Evolutionary conservation across 2,797 vertebrate genomes (phyloP), one percentile per base, ranked within the genome.

Genomic region (Chaetodon trifasciatus): DNA sequence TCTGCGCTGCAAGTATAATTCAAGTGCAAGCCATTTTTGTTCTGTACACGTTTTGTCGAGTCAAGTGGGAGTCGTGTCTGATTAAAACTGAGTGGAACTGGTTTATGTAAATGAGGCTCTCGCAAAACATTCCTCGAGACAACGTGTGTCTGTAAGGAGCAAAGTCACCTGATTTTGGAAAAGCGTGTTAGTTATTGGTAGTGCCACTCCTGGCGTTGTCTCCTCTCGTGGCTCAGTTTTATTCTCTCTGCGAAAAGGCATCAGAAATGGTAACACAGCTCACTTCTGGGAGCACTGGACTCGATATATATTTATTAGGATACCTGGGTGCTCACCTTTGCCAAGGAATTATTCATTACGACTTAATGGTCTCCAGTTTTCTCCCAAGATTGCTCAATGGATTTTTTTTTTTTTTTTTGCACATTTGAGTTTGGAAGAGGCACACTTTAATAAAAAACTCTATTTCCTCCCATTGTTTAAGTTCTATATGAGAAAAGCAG

Each of bases 241-340:
- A 21, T 76, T 6, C 24, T 68, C 35, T 52, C 52, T 61, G 65
- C 69, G 66, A 84, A 53, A 68, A 74, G 63, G 35, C 64, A 46
- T 75, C 82, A 85, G 77, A 81, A 67, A 50, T 35, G 9, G 42
- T 72, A 80, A 68, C 76, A 55, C 46, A 61, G 79, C 84, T 89
- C 68, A 86, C 90, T 76, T 88, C 75, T 76, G 58, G 70, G 56
- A 84, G 52, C 44, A 9, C 57, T 77, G 79, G 78, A 88, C 88
- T 88, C 44, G 35, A 86, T 89, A 87, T 87, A 91, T 87, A 86
- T 94, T 93, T 92, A 91, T 94, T 80, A 93, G 83, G 79, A 85
- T 86, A 87, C 91, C 82, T 91, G 68, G 76, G 70, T 60, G 85
- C 84, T 92, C 91, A 92, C 92, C 86, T 93, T 88, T 80, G 44